Evolutionary conservation across 2,797 vertebrate species (phyloP).

Genomic region (Cygnus olor): DNA sequence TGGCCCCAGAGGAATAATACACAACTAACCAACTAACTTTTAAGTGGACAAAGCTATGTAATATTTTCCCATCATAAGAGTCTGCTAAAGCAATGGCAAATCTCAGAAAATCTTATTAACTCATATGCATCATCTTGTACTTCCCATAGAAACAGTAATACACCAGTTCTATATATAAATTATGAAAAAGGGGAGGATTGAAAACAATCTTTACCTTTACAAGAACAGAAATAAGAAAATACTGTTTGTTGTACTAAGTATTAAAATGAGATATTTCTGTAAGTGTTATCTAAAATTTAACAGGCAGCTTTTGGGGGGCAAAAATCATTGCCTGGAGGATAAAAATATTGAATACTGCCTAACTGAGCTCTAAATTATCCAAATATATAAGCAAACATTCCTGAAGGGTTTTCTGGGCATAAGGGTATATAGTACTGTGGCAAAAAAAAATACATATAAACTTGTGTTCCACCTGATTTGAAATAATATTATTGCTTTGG

Average conservation of each 20-base stretch:
- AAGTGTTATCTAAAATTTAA: neutral
- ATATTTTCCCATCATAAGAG: neutral
- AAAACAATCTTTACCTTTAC: neutral
- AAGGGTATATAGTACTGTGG: fast-evolving
- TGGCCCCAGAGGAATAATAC: neutral
- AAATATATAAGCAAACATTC: neutral
- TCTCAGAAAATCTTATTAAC: neutral
- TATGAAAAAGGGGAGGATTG: neutral
- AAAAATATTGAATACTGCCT: neutral
- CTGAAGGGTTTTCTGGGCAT: neutral
- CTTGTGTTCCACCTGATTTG: neutral
- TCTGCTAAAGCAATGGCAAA: neutral
- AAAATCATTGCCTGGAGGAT: neutral
- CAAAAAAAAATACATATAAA: neutral
- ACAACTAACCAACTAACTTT: neutral
- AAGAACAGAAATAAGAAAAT: neutral
- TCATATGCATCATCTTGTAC: neutral
- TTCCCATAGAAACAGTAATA: neutral
- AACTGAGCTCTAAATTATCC: neutral
- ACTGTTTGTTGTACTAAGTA: neutral
- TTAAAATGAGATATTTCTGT: neutral
- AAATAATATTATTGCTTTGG: neutral
- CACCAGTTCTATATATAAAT: neutral
- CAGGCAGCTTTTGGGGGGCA: fast-evolving
- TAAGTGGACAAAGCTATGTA: neutral